Evolutionary conservation across 2,888 invertebrate genomes (phyloP), one percentile per base, ranked within the genome.

Genomic region (Hydraecia micacea): DNA sequence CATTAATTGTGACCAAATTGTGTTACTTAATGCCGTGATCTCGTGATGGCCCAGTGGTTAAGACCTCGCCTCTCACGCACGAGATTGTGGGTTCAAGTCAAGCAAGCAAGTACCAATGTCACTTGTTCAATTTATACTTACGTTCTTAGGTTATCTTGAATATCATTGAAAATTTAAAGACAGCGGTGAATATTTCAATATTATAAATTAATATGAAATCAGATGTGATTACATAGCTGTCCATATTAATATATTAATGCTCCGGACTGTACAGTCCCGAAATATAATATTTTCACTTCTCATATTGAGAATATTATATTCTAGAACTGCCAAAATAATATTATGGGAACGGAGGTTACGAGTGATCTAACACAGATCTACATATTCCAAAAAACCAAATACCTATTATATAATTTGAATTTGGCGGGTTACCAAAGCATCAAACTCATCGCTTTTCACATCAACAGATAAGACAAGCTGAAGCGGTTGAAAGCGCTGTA

Each of bases 401-500:
- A 63, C 21, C 11, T 63, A 21, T 6, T 6, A 46, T 28, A 28
- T 42, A 0, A 28, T 42, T 28, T 28, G 11, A 67, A 67, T 67
- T 67, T 67, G 0, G 3, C 28, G 11, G 28, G n/a, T 67, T 42
- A 67, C 42, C 6, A 28, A 42, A 46, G 11, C 28, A 21, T 46
- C 7, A 68, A 68, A 49, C 46, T 69, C 15, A 32, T 36, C 32
- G 5, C 52, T 70, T 70, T 58, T 70, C 18, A 36, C 18, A 58
- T 73, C 42, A 55, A 73, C 84, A 85, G 85, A 67, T 73, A 32
- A 52, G n/a, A 55, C 60, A 72, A 70, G 32, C 13, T 52, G 72
- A 67, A 52, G 18, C 46, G 13, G 36, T 63, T 63, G 79, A 74
- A 39, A 42, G 52, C 7, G 32, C 62, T 62, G 49, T 4, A 21